Percentiles rank a stretch among this genome's conserved stretches.
Evolutionary conservation across 2,797 vertebrate genomes (phyloP).

Genomic region (Typhlichthys eigenmanni): DNA sequence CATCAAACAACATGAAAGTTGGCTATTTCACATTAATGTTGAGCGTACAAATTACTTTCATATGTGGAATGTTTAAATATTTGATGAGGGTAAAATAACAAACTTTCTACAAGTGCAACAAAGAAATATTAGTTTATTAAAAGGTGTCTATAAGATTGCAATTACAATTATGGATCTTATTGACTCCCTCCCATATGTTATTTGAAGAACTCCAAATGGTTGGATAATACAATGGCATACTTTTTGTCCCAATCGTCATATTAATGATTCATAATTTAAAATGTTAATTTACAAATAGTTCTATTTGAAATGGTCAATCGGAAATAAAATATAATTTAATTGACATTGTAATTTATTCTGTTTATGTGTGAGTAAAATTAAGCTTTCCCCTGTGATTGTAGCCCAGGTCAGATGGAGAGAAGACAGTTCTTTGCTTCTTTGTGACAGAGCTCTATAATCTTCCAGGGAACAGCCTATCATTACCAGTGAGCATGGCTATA

Average conservation of each 20-base stretch:
- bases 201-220: background rate
- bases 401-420: constrained; percentile 67
- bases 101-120: background rate
- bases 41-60: constrained; percentile 18
- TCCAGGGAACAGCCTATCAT: constrained; percentile 79
- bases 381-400: constrained; percentile 71
- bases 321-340: constrained; percentile 57
- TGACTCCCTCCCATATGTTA: background rate
- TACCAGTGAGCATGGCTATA: constrained; percentile 78
- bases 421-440: constrained; percentile 75
- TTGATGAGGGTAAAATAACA: background rate
- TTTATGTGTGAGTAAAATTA: constrained; percentile 68
- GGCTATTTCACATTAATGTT: background rate
- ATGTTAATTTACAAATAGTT: constrained; percentile 26
- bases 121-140: no score
- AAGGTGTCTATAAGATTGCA: no score
- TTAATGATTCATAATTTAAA: constrained; percentile 64
- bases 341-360: constrained; percentile 64
- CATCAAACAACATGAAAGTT: constrained; percentile 26
- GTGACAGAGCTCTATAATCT: constrained; percentile 79
- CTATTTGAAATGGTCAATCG: constrained; percentile 54
- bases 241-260: constrained; percentile 35
- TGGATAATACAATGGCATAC: constrained; percentile 1
- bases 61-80: constrained; percentile 5
- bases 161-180: no score